A percentile compares a stretch with the other conserved stretches of the same genome.
Evolutionary conservation across 1,140 invertebrate species (phyloP).

Genomic region (Zaprionus ornatus): DNA sequence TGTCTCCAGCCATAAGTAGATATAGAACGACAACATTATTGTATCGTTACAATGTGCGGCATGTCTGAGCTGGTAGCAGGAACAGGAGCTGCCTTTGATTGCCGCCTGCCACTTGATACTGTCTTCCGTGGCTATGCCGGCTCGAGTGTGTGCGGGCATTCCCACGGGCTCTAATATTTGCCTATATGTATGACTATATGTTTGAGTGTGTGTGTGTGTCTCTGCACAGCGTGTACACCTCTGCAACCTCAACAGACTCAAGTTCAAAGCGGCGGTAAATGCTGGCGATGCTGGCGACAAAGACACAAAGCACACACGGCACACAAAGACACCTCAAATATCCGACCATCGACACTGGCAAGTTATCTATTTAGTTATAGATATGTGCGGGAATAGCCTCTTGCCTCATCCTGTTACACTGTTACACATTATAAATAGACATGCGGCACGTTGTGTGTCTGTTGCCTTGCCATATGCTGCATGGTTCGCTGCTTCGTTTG

Average conservation of each 20-base stretch:
- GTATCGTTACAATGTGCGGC: conserved; percentile 47
- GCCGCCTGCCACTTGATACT: conserved; percentile 60
- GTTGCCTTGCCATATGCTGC: neutral
- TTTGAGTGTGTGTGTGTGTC: neutral
- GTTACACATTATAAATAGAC: conserved; percentile 33
- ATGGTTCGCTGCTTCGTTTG: neutral
- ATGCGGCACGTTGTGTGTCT: neutral
- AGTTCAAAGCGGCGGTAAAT: conserved; percentile 47
- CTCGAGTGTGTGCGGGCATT: conserved; percentile 36
- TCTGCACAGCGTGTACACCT: conserved; percentile 1
- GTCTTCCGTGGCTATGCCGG: conserved; percentile 27
- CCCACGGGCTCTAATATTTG: conserved; percentile 64
- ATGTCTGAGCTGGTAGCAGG: conserved; percentile 11
- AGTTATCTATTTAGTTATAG: conserved; percentile 54
- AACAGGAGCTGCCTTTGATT: conserved; percentile 51
- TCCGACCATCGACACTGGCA: conserved; percentile 7
- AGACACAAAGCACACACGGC: conserved; percentile 9
- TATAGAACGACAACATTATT: conserved; percentile 52
- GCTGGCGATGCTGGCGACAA: neutral
- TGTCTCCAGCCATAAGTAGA: neutral
- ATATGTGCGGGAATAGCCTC: conserved; percentile 17
- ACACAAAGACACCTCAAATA: conserved; percentile 39
- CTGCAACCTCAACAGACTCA: neutral
- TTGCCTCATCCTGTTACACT: conserved; percentile 25
- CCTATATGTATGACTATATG: conserved; percentile 22